phyloP scores from a whole-genome alignment of 1,140 invertebrate species.

The Mercenaria mercenaria region DNA sequence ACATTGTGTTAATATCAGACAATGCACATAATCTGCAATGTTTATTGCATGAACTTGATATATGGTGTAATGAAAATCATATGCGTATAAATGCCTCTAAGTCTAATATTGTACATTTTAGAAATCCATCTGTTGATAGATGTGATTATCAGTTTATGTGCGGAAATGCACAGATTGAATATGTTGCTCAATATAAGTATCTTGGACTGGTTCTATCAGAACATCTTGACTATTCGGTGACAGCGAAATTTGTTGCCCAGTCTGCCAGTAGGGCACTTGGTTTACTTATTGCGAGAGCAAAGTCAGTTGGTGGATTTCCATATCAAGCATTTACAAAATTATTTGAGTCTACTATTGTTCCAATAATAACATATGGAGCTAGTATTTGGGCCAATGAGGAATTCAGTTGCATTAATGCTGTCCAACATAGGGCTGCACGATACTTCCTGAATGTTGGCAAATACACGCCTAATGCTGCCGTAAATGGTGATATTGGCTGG shows the following conservation, averaged over 20 bases:
- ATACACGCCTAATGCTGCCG: too few relatives aligned
- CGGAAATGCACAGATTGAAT: too few relatives aligned
- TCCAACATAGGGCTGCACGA: constrained; percentile 24
- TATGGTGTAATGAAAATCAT: neutral
- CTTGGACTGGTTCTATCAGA: constrained; percentile 14
- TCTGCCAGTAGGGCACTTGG: too few relatives aligned
- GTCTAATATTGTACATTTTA: constrained; percentile 42
- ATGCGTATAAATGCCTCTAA: constrained; percentile 21
- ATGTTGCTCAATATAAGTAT: constrained; percentile 41
- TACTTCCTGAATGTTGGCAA: constrained; percentile 34
- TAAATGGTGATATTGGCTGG: too few relatives aligned
- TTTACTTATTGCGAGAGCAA: too few relatives aligned
- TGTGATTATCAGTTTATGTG: neutral
- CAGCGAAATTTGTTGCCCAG: too few relatives aligned
- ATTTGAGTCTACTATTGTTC: too few relatives aligned
- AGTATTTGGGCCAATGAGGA: constrained; percentile 14
- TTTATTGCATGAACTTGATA: constrained; percentile 43
- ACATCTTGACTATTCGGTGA: too few relatives aligned
- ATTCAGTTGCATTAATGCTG: neutral
- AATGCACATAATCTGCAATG: constrained; percentile 34
- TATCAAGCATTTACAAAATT: too few relatives aligned
- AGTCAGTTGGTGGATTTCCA: too few relatives aligned
- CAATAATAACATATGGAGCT: too few relatives aligned
- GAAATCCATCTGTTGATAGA: neutral
- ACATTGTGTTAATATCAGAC: constrained; percentile 58